These are phyloP conservation scores for Ceramica pisi DNA, from an alignment of 2,888 invertebrate genomes.

Conservation along the genomic window DNA sequence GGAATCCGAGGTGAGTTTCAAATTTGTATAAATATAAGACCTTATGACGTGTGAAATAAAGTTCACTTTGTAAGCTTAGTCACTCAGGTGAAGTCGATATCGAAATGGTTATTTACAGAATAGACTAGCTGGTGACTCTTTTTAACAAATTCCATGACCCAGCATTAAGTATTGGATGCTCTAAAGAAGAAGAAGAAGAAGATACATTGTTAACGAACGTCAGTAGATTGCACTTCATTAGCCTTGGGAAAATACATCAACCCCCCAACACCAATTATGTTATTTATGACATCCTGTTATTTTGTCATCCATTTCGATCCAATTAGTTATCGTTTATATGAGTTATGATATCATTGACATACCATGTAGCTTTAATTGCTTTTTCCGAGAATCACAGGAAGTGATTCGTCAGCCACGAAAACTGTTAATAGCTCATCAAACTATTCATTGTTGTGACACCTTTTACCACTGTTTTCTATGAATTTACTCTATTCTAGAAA, in stretches of 20 bases:
- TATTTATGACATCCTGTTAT: not conserved
- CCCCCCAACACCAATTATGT: not conserved
- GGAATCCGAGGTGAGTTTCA: no score
- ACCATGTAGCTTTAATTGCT: not conserved
- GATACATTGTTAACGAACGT: not conserved
- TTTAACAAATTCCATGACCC: no score
- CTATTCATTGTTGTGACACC: no score
- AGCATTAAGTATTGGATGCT: not conserved
- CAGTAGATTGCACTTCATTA: not conserved
- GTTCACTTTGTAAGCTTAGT: no score
- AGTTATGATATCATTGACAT: slow-evolving; percentile 5
- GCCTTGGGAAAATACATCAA: not conserved
- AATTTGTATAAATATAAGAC: no score
- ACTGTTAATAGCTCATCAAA: not conserved
- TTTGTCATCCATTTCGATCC: slow-evolving; percentile 7
- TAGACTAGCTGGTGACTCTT: no score
- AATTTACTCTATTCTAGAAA: not conserved
- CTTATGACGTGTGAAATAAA: no score
- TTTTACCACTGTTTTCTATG: not conserved
- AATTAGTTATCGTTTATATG: not conserved
- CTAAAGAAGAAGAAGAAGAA: no score
- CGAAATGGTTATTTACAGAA: no score
- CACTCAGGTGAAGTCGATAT: no score
- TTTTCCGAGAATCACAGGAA: slow-evolving; percentile 15
- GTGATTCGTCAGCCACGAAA: slow-evolving; percentile 1